A percentile compares a stretch with the other conserved stretches of the same genome.
Evolutionary conservation across 2,797 vertebrate genomes (phyloP).

Genomic region (Enteromius fasciolatus): DNA sequence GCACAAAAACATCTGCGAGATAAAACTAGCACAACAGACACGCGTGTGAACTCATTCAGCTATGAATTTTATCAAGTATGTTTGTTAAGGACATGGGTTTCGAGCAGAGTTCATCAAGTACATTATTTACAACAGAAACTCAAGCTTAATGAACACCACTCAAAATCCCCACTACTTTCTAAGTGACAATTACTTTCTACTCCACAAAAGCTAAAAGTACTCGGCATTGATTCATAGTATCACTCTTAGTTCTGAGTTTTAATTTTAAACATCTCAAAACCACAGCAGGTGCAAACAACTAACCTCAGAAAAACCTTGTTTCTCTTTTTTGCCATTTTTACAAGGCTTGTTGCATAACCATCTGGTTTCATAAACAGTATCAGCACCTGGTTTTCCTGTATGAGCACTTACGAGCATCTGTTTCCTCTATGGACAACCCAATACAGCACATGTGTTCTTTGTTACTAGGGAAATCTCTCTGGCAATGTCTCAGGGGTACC

Average conservation of each 20-base stretch:
- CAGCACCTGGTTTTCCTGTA: constrained; percentile 54
- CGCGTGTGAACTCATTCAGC: constrained; percentile 3
- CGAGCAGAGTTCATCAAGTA: neutral
- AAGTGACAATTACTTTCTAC: neutral
- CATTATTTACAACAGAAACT: constrained; percentile 6
- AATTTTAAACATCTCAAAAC: constrained; percentile 55
- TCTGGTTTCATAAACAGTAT: constrained; percentile 62
- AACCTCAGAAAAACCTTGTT: constrained; percentile 52
- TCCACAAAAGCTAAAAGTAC: constrained; percentile 13
- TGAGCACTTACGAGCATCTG: constrained; percentile 56
- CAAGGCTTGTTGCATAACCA: constrained; percentile 57
- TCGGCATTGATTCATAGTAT: constrained; percentile 40
- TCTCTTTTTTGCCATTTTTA: constrained; percentile 53
- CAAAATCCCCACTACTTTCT: constrained; percentile 10
- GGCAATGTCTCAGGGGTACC: constrained; percentile 17
- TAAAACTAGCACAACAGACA: neutral
- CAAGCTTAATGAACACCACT: constrained; percentile 5
- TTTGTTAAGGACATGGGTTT: neutral
- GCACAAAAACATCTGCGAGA: neutral
- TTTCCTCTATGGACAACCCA: constrained; percentile 56
- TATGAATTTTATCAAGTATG: neutral
- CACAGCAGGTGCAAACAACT: constrained; percentile 61
- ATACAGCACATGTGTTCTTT: constrained; percentile 43
- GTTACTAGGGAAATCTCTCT: constrained; percentile 40
- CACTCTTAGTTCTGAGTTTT: constrained; percentile 48